phyloP scores from a whole-genome alignment of 2,797 vertebrate species.

The Enteromius trimaculatus region DNA sequence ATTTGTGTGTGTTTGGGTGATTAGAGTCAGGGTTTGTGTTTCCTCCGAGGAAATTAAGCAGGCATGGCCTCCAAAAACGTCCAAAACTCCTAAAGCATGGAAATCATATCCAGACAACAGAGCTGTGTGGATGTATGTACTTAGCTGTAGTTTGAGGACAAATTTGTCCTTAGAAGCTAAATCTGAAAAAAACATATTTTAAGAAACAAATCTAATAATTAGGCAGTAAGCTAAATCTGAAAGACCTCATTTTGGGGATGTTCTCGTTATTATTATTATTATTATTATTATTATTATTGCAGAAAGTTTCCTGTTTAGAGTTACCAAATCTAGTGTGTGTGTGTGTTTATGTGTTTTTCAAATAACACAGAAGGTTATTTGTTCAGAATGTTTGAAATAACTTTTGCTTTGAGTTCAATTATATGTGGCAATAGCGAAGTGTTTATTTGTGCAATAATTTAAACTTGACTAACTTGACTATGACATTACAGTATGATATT shows the following conservation, averaged over 20 bases:
- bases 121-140: conserved; percentile 36
- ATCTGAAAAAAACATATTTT: neutral
- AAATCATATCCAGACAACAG: conserved; percentile 61
- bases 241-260: neutral
- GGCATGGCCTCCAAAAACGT: conserved; percentile 50
- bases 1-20: conserved; percentile 47
- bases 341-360: neutral
- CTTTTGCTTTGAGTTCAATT: neutral
- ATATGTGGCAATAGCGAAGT: neutral
- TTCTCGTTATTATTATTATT: neutral
- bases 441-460: neutral
- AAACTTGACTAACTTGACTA: neutral
- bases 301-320: neutral
- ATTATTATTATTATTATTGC: no score
- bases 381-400: neutral
- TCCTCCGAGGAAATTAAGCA: conserved; percentile 60
- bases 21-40: conserved; percentile 54
- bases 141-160: conserved; percentile 33
- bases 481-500: neutral
- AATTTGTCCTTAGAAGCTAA: neutral
- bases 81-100: conserved; percentile 48
- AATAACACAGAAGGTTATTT: neutral
- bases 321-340: neutral
- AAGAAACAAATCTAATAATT: neutral
- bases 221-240: neutral